These are phyloP conservation scores for Gobiocypris rarus DNA, from an alignment of 2,113 vertebrate genomes.

Conservation along the genomic window DNA sequence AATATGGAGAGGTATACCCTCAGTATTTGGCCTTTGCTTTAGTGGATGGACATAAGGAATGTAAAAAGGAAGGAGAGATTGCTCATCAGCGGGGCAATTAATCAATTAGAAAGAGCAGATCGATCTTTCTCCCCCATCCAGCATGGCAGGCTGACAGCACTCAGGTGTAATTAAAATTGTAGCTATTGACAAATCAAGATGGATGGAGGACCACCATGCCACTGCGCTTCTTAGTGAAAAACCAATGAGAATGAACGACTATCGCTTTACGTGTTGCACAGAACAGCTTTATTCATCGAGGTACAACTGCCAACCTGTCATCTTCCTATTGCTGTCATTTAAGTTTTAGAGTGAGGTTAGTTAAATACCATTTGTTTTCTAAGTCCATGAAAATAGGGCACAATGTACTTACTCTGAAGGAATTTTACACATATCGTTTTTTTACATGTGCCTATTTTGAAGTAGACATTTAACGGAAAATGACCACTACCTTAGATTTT, in stretches of 20 bases:
- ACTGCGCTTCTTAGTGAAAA: slow-evolving; percentile 51
- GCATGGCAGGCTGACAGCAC: slow-evolving; percentile 74
- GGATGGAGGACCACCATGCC: slow-evolving; percentile 67
- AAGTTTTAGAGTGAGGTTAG: not conserved
- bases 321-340: not conserved
- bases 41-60: slow-evolving; percentile 36
- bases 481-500: too few species aligned
- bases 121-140: slow-evolving; percentile 69
- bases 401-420: not conserved
- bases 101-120: slow-evolving; percentile 72
- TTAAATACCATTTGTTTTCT: not conserved
- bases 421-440: not conserved
- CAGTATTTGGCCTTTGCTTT: slow-evolving; percentile 16
- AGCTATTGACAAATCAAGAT: slow-evolving; percentile 79
- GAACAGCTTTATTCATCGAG: not conserved
- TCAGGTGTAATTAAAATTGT: slow-evolving; percentile 83
- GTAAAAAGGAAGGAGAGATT: slow-evolving; percentile 37
- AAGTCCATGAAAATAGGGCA: not conserved
- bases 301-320: not conserved
- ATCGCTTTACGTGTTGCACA: not conserved
- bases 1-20: slow-evolving; percentile 20
- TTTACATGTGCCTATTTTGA: too few species aligned
- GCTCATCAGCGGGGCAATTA: slow-evolving; percentile 71
- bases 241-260: slow-evolving; percentile 45
- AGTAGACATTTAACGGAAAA: too few species aligned